Evolutionary conservation across 1,140 invertebrate genomes (phyloP), one percentile per base, ranked within the genome.

Genomic region (Procambarus virginalis): DNA sequence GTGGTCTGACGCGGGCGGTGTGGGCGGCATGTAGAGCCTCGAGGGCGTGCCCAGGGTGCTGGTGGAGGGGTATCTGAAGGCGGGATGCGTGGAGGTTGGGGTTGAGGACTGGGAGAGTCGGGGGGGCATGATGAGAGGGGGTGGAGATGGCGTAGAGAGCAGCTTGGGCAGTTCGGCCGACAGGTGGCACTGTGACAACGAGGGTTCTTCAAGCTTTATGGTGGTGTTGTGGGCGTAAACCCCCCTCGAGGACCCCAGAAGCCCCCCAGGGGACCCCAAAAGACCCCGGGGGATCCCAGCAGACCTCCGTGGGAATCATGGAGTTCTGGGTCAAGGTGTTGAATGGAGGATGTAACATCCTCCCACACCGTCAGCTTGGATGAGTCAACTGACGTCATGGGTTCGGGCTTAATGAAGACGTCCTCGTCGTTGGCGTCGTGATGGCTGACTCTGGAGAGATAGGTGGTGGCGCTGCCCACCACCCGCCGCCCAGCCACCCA

Each of bases 341-440:
- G 96, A 93, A 98, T 97, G 92, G 96, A 97, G 93, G 96, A 97
- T 77, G 97, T 96, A 93, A 98, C 97, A 94, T 97, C 97, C 94
- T 98, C 97, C 97, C 97, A 98, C 9, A 97, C 95, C 20, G 96
- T 96, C 84, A 84, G 48, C n/a, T 49, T 64, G 46, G 84, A 34
- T 34, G 34, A 34, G 73, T 77, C 73, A 17, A 73, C 60, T 9
- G 58, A 34, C 51, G 51, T 5, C 58, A 89, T 60, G 8, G 88
- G 88, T 46, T 89, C 88, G 2, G 88, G 88, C 88, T 89, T 89
- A 58, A 89, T 89, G 48, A 89, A 89, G 34, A 89, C 88, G 75
- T 89, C 88, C 60, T 89, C 88, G 34, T 89, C 88, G 34, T 77
- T 70, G 34, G 51, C 55, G 60, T 89, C 81, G 1, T 75, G 75